A percentile compares a stretch with the other conserved stretches of the same genome.
Evolutionary conservation across 1,140 invertebrate species (phyloP).

Genomic region (Oreohelix idahoensis): DNA sequence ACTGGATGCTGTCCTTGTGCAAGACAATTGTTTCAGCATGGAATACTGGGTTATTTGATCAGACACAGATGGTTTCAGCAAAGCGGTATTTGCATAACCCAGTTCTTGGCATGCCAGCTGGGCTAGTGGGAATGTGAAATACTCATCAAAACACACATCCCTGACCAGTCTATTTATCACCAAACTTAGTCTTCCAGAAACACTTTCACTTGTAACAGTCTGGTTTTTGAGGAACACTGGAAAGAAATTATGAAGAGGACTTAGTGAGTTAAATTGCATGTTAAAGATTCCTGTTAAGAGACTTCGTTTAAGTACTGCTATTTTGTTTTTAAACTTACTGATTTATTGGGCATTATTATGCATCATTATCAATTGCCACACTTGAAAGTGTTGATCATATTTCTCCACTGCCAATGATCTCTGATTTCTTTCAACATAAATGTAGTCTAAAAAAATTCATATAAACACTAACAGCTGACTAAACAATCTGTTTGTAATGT

Average conservation of each 20-base stretch:
- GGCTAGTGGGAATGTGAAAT: conserved; percentile 57
- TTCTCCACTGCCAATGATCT: too few species aligned
- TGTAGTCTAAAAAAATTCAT: too few species aligned
- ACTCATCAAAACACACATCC: conserved; percentile 62
- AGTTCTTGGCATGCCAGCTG: conserved; percentile 61
- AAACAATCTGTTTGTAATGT: too few species aligned
- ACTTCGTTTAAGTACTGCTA: not conserved
- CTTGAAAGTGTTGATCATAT: too few species aligned
- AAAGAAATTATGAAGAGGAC: not conserved
- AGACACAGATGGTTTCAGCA: conserved; percentile 31
- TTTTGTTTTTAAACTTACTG: not conserved
- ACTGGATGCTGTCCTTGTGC: conserved; percentile 43
- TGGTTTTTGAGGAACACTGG: conserved; percentile 26
- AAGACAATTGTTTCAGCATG: conserved; percentile 49
- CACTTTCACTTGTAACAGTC: not conserved
- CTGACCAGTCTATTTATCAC: not conserved
- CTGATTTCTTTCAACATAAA: too few species aligned
- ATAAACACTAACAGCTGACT: too few species aligned
- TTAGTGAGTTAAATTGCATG: not conserved
- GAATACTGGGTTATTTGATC: conserved; percentile 32
- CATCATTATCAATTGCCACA: too few species aligned
- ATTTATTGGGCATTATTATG: too few species aligned
- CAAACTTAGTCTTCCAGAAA: conserved; percentile 20
- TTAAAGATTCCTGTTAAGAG: not conserved
- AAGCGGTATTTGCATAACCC: conserved; percentile 60